Evolutionary conservation across 2,888 invertebrate species (phyloP).

Genomic region (Pyrochroa serraticornis): DNA sequence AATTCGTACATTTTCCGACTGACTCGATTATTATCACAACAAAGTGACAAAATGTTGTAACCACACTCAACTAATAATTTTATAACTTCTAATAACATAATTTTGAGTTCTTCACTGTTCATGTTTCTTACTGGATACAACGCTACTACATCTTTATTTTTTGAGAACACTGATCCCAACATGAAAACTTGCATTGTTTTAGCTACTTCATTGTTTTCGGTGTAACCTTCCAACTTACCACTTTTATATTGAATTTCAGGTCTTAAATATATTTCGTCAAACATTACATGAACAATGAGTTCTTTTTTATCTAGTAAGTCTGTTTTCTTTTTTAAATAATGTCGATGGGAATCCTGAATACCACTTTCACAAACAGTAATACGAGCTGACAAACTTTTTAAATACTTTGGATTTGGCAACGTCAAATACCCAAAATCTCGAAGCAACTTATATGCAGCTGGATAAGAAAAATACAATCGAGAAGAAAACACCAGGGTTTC

Average conservation of each 20-base stretch:
- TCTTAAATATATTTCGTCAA: constrained; percentile 3
- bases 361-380: neutral
- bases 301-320: neutral
- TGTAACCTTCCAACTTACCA: neutral
- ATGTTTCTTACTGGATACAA: constrained; percentile 1
- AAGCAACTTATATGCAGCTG: constrained; percentile 3
- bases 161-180: neutral
- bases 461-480: neutral
- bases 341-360: neutral
- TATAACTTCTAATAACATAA: neutral
- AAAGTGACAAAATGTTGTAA: neutral
- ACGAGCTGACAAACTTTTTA: neutral
- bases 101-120: neutral
- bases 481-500: neutral
- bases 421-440: neutral
- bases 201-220: neutral
- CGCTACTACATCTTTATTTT: constrained; percentile 2
- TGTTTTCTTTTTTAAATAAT: constrained; percentile 1
- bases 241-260: neutral
- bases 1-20: constrained; percentile 1
- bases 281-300: neutral
- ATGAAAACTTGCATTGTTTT: constrained; percentile 3
- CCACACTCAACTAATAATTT: constrained; percentile 2
- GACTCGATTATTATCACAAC: neutral
- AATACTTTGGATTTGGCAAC: constrained; percentile 4